These are phyloP conservation scores for Oenanthe oenanthe DNA, from an alignment of 2,113 vertebrate genomes.

Conservation along the genomic window DNA sequence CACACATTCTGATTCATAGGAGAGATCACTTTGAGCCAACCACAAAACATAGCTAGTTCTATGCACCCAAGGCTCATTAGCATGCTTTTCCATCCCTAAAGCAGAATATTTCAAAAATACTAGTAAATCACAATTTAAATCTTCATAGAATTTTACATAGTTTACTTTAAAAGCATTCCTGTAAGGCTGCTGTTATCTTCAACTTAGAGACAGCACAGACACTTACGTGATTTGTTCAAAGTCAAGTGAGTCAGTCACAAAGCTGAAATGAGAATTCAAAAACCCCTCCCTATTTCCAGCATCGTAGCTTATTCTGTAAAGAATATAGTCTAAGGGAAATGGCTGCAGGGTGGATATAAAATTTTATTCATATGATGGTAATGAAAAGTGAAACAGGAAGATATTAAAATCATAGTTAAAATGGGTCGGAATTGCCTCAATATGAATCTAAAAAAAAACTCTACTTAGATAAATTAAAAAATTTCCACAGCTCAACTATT, in stretches of 20 bases:
- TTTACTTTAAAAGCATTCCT: slow-evolving; percentile 41
- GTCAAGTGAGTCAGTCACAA: neutral
- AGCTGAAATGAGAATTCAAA: slow-evolving; percentile 4
- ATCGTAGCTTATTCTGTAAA: neutral
- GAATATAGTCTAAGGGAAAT: neutral
- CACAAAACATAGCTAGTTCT: neutral
- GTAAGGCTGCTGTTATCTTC: slow-evolving; percentile 28
- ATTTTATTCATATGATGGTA: neutral
- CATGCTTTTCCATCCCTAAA: slow-evolving; percentile 1
- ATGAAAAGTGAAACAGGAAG: neutral
- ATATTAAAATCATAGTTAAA: neutral
- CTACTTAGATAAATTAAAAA: neutral
- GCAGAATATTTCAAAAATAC: slow-evolving; percentile 17
- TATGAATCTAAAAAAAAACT: neutral
- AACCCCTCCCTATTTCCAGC: neutral
- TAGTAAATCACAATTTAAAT: slow-evolving; percentile 10
- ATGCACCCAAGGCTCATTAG: neutral
- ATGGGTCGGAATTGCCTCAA: neutral
- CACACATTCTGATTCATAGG: neutral
- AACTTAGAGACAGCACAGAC: slow-evolving; percentile 29
- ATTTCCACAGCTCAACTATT: neutral
- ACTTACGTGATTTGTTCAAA: slow-evolving; percentile 38
- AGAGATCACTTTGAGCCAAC: neutral
- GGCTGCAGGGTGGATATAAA: neutral
- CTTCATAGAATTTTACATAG: slow-evolving; percentile 7